Conservation (phyloP, 2,113 vertebrate species). For the Chamaetylas fuelleborni region DNA sequence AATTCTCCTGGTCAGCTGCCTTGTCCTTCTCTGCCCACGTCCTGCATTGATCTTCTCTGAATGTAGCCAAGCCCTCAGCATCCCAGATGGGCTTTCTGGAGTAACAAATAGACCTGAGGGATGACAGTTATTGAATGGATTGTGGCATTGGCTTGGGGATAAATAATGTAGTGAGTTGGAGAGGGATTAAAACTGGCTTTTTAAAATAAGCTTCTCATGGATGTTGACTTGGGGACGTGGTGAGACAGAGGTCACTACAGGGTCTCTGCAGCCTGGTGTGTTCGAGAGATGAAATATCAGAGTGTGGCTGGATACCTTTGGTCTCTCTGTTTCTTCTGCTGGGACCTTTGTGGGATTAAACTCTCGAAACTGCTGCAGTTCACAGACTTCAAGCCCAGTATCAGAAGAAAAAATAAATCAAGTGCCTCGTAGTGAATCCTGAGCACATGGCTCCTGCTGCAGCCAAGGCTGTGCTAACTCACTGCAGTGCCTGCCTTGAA, state of each 20-base stretch:
- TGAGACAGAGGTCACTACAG: neutral
- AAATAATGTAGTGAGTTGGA: neutral
- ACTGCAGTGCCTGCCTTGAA: neutral
- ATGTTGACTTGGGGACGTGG: neutral
- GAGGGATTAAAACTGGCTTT: constrained; percentile 5
- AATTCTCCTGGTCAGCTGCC: neutral
- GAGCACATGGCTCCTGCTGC: neutral
- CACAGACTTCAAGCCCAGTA: neutral
- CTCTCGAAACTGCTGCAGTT: neutral
- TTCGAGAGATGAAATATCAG: neutral
- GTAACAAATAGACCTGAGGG: neutral
- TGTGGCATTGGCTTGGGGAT: neutral
- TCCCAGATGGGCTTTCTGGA: neutral
- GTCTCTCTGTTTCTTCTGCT: neutral
- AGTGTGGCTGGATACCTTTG: neutral
- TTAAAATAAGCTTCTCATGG: neutral
- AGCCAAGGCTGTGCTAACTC: neutral
- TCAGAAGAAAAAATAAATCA: neutral
- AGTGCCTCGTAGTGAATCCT: neutral
- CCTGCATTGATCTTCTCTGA: neutral
- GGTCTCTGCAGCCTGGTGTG: neutral
- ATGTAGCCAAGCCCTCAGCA: neutral
- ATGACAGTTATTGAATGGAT: neutral
- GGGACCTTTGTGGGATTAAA: neutral
- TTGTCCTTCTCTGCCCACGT: neutral